These are phyloP conservation scores for Clivina fossor DNA, from an alignment of 2,888 invertebrate species.

Conservation along the genomic window DNA sequence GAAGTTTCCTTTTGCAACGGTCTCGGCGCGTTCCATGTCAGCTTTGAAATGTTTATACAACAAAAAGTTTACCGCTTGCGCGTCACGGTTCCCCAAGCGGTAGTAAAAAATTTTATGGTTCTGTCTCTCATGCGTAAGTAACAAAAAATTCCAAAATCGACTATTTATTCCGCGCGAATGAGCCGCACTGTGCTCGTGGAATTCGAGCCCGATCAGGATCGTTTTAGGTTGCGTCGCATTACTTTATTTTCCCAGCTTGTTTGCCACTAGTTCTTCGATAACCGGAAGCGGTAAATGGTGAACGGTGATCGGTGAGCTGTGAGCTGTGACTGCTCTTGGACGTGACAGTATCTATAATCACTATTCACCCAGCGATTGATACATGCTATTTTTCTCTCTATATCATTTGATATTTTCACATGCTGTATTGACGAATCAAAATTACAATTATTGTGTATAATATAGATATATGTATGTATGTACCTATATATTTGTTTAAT, in stretches of 20 bases:
- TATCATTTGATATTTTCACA: no score
- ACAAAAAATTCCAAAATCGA: conserved; percentile 41
- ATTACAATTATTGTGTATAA: conserved; percentile 3
- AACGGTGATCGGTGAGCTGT: conserved; percentile 1
- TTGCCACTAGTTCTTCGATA: conserved; percentile 14
- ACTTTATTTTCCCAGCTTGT: conserved; percentile 29
- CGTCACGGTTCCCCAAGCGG: conserved; percentile 33
- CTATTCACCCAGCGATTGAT: conserved; percentile 8
- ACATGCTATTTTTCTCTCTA: no score
- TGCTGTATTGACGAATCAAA: no score
- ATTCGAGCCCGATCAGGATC: no score
- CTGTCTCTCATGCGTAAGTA: conserved; percentile 36
- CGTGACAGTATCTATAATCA: no score
- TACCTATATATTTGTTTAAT: conserved; percentile 2
- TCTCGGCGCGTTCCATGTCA: conserved; percentile 31
- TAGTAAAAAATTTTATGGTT: conserved; percentile 33
- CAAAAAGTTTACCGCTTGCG: conserved; percentile 34
- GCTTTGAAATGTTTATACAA: conserved; percentile 36
- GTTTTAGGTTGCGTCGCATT: no score
- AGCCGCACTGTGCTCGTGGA: conserved; percentile 30
- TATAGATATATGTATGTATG: background rate
- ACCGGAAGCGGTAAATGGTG: background rate
- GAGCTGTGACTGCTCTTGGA: conserved; percentile 23
- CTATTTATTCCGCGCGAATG: conserved; percentile 44
- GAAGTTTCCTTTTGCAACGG: conserved; percentile 32